Percentiles rank a stretch among this genome's conserved stretches.
These are phyloP conservation scores for Andrena hattorfiana DNA, from an alignment of 2,888 invertebrate genomes.

Conservation along the genomic window DNA sequence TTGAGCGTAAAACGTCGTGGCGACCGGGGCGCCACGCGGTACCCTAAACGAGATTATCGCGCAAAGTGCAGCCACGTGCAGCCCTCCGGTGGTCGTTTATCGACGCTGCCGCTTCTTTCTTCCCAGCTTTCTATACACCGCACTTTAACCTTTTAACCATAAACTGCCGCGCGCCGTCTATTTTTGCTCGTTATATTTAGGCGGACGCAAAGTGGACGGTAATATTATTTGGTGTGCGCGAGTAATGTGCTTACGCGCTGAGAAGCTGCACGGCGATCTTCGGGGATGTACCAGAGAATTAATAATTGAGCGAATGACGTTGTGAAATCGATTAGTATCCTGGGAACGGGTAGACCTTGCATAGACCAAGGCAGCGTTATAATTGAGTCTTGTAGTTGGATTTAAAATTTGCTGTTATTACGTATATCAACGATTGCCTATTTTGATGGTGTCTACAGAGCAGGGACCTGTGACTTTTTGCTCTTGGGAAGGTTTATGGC, in stretches of 20 bases:
- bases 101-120: conserved; percentile 44
- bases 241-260: conserved; percentile 2
- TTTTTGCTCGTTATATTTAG: conserved; percentile 54
- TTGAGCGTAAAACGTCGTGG: conserved; percentile 49
- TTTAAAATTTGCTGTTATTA: too few species aligned
- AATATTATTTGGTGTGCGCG: conserved; percentile 24
- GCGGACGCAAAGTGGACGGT: conserved; percentile 34
- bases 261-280: not conserved
- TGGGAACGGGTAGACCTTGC: not conserved
- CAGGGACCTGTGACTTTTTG: too few species aligned
- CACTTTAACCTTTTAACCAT: conserved; percentile 60
- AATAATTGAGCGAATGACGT: not conserved
- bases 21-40: conserved; percentile 46
- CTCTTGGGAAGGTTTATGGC: too few species aligned
- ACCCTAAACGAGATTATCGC: conserved; percentile 62
- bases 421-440: too few species aligned
- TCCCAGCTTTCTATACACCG: conserved; percentile 30
- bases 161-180: conserved; percentile 33
- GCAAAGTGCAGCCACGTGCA: conserved; percentile 58
- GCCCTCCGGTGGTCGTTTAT: conserved; percentile 49
- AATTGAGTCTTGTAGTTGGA: conserved; percentile 7
- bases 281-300: not conserved
- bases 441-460: too few species aligned
- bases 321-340: not conserved
- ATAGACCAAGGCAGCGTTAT: not conserved